Percentiles rank a stretch among this genome's conserved stretches.
Evolutionary conservation across 2,113 vertebrate genomes (phyloP).

Genomic region (Poicephalus gulielmi): DNA sequence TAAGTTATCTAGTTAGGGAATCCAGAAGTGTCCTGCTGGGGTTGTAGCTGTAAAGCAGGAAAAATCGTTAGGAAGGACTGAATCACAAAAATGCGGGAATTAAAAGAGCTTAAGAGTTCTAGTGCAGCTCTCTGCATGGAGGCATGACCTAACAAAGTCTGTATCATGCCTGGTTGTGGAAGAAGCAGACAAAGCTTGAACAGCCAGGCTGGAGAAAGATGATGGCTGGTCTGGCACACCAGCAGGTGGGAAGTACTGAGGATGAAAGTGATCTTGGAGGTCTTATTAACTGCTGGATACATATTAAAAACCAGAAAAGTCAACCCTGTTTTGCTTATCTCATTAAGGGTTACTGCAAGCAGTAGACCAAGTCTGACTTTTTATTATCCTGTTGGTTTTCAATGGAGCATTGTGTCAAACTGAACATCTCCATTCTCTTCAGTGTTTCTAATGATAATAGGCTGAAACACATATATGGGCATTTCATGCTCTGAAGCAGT

Average conservation of each 20-base stretch:
- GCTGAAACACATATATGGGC: accelerated
- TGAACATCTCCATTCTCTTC: not conserved
- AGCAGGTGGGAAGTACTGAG: not conserved
- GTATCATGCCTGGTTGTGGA: not conserved
- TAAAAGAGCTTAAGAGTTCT: not conserved
- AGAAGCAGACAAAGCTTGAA: not conserved
- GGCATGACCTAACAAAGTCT: not conserved
- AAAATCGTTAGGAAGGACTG: not conserved
- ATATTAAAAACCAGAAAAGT: not conserved
- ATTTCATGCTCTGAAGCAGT: not conserved
- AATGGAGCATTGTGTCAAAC: not conserved
- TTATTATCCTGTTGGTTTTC: not conserved
- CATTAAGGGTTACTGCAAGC: not conserved
- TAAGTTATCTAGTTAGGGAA: not conserved
- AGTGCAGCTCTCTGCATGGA: not conserved
- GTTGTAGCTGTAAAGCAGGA: not conserved
- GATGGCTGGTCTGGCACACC: not conserved
- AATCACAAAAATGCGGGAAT: not conserved
- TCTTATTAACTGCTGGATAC: not conserved
- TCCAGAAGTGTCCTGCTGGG: not conserved
- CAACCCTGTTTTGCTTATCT: not conserved
- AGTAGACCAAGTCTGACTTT: not conserved
- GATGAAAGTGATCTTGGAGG: not conserved
- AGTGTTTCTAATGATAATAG: not conserved
- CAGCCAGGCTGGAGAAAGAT: not conserved